Conservation (phyloP, 2,113 vertebrate genomes). For the Spea multiplicata region DNA sequence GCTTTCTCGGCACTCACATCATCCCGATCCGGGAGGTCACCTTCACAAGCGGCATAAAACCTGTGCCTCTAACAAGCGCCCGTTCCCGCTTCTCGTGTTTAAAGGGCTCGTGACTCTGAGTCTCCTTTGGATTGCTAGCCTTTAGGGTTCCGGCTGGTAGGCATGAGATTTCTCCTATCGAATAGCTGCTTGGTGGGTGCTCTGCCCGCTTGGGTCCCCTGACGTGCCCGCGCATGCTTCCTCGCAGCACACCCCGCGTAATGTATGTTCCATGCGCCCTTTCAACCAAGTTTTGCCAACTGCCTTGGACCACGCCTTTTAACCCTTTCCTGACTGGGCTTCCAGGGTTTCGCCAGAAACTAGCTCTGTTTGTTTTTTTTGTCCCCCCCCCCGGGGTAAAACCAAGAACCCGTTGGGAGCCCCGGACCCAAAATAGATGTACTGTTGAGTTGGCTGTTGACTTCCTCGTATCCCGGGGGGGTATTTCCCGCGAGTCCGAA, state of each 20-base stretch:
- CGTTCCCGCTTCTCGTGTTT: too few relatives aligned
- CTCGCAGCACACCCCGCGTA: not conserved
- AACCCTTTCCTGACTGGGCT: not conserved
- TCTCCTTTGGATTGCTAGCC: too few relatives aligned
- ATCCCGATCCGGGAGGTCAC: too few relatives aligned
- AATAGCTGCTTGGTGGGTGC: not conserved
- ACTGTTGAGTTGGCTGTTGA: conserved; percentile 34
- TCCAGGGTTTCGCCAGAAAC: not conserved
- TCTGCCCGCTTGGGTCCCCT: not conserved
- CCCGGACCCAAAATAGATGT: conserved; percentile 38
- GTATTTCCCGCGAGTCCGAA: conserved; percentile 4
- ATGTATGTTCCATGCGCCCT: not conserved
- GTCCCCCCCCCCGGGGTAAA: not conserved
- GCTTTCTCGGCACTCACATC: too few relatives aligned
- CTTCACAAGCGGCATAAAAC: too few relatives aligned
- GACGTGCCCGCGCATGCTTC: conserved; percentile 22
- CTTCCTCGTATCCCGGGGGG: not conserved
- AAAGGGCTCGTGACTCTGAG: too few relatives aligned
- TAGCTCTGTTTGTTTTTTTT: conserved; percentile 1
- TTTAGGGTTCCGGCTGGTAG: too few relatives aligned
- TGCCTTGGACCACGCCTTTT: not conserved
- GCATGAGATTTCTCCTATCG: too few relatives aligned
- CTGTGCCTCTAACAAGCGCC: too few relatives aligned
- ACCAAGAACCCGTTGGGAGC: conserved; percentile 4
- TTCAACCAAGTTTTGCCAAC: not conserved